These are phyloP conservation scores for Phymanthus crucifer DNA, from an alignment of 92 coral and sea anemone species.

Conservation along the genomic window DNA sequence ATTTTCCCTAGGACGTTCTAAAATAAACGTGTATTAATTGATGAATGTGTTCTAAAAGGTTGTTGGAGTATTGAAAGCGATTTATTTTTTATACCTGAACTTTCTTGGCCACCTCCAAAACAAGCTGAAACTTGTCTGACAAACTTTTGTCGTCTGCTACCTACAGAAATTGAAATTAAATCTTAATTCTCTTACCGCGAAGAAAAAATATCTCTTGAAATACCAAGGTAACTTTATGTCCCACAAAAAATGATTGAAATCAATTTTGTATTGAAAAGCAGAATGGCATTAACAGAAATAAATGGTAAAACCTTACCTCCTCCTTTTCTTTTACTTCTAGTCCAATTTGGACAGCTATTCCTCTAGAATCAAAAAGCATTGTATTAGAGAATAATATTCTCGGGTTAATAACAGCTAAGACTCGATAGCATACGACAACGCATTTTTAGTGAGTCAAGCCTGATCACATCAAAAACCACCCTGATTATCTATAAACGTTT, in stretches of 20 bases:
- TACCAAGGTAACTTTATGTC: background rate
- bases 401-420: too few relatives aligned
- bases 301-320: conserved; percentile 44
- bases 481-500: too few relatives aligned
- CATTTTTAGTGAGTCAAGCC: too few relatives aligned
- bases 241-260: too few relatives aligned
- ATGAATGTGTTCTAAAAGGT: background rate
- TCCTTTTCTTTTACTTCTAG: conserved; percentile 56
- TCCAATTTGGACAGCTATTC: conserved; percentile 69
- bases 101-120: conserved; percentile 94
- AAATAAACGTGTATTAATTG: too few relatives aligned
- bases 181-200: background rate
- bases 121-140: conserved; percentile 99
- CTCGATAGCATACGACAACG: too few relatives aligned
- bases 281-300: too few relatives aligned
- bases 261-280: too few relatives aligned
- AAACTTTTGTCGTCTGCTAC: conserved; percentile 74
- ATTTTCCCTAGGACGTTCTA: too few relatives aligned
- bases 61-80: background rate
- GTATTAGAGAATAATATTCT: background rate
- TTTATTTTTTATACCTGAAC: conserved; percentile 62
- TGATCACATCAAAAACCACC: too few relatives aligned
- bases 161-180: background rate
- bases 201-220: background rate
- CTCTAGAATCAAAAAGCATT: conserved; percentile 34